Conservation (phyloP, 2,888 invertebrate genomes). For the Pilophorus perplexus region DNA sequence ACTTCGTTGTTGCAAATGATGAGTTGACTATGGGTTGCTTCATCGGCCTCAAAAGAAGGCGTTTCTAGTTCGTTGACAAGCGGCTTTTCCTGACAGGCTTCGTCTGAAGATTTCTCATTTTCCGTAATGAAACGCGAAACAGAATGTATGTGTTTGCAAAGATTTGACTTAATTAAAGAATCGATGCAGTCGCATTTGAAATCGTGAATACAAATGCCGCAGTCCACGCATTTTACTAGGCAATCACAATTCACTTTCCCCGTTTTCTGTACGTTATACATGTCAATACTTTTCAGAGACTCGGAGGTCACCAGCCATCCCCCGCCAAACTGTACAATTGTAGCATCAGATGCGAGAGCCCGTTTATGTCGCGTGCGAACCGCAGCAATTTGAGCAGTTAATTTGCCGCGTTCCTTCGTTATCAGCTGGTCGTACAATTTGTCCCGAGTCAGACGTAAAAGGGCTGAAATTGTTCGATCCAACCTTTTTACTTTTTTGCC, state of each 20-base stretch:
- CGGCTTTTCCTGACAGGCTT: too few species aligned
- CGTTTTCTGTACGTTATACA: neutral
- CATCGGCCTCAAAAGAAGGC: too few species aligned
- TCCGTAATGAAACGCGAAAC: too few species aligned
- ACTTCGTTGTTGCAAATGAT: too few species aligned
- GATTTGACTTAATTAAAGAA: neutral
- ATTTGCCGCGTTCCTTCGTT: constrained; percentile 48
- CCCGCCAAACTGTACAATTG: neutral
- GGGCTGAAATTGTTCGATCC: constrained; percentile 46
- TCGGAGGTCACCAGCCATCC: constrained; percentile 6
- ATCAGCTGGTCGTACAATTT: constrained; percentile 48
- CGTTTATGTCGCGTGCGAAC: constrained; percentile 1
- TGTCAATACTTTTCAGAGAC: neutral
- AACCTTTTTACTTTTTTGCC: constrained; percentile 48
- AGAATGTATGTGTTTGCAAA: too few species aligned
- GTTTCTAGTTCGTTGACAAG: too few species aligned
- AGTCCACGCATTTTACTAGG: constrained; percentile 12
- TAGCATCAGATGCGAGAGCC: neutral
- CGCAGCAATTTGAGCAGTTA: constrained; percentile 28
- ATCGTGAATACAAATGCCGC: constrained; percentile 18
- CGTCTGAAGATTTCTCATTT: too few species aligned
- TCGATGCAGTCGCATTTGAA: constrained; percentile 22
- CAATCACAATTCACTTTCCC: constrained; percentile 8
- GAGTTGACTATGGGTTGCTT: too few species aligned
- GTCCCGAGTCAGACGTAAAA: constrained; percentile 48